Conservation (phyloP, 2,113 vertebrate genomes). For the Genyomyrus donnyi region DNA sequence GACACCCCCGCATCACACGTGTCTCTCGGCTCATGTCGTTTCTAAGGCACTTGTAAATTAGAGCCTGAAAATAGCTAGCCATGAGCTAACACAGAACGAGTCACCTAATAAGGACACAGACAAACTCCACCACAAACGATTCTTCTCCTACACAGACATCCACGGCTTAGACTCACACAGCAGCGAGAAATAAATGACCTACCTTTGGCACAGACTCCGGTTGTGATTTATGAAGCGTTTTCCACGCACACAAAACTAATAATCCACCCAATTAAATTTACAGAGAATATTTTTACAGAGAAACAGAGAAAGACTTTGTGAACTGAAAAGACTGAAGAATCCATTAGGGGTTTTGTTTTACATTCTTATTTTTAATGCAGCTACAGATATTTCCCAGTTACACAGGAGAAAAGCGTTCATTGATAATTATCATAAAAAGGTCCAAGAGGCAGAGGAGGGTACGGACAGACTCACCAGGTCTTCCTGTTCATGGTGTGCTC, state of each 20-base stretch:
- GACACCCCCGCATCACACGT: not conserved
- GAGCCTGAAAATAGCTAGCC: not conserved
- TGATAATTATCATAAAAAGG: not conserved
- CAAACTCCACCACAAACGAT: not conserved
- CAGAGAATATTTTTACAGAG: not conserved
- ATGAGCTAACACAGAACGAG: not conserved
- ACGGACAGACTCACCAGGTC: slow-evolving; percentile 70
- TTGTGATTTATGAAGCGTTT: not conserved
- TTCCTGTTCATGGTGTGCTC: slow-evolving; percentile 84
- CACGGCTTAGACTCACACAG: not conserved
- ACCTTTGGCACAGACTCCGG: not conserved
- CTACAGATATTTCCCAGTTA: not conserved
- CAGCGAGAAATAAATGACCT: not conserved
- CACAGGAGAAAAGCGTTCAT: not conserved
- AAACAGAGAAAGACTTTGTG: not conserved
- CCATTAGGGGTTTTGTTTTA: not conserved
- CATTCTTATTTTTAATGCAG: not conserved
- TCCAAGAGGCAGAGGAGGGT: not conserved
- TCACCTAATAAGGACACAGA: not conserved
- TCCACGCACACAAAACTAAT: not conserved
- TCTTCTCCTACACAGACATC: not conserved
- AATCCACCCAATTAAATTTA: not conserved
- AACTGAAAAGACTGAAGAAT: not conserved
- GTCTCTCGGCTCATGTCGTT: not conserved
- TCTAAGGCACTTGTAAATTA: not conserved